A percentile compares a stretch with the other conserved stretches of the same genome.
Conservation (phyloP, 1,140 invertebrate species). For the Triops longicaudatus region DNA sequence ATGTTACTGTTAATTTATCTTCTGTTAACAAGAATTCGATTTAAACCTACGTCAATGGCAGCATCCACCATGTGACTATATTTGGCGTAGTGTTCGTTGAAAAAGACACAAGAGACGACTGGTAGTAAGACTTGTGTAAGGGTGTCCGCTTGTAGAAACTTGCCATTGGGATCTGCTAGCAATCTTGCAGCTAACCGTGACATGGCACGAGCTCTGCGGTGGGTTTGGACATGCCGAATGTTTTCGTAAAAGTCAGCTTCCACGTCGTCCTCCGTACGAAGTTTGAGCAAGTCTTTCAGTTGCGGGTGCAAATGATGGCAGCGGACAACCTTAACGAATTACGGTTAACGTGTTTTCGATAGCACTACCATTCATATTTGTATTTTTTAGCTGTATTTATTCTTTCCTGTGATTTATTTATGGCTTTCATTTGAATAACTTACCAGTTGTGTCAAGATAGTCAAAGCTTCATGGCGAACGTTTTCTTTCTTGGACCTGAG, state of each 20-base stretch:
- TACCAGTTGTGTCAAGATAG: slow-evolving; percentile 60
- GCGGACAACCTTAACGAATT: slow-evolving; percentile 24
- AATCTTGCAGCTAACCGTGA: slow-evolving; percentile 41
- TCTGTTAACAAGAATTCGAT: background rate
- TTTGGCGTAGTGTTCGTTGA: slow-evolving; percentile 61
- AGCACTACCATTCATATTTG: background rate
- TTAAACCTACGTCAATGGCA: slow-evolving; percentile 45
- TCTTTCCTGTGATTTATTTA: background rate
- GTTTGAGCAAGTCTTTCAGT: slow-evolving; percentile 59
- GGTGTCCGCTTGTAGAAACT: slow-evolving; percentile 54
- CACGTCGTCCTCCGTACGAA: slow-evolving; percentile 61
- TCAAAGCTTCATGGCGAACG: slow-evolving; percentile 64
- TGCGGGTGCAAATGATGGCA: slow-evolving; percentile 48
- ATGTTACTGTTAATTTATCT: background rate
- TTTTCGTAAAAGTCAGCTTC: slow-evolving; percentile 95
- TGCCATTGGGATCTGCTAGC: slow-evolving; percentile 32
- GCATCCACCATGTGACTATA: slow-evolving; percentile 76
- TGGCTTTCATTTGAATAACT: slow-evolving; percentile 24
- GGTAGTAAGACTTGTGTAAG: slow-evolving; percentile 78
- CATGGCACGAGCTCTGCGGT: slow-evolving; percentile 69
- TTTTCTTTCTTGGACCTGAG: slow-evolving; percentile 48
- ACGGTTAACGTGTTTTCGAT: too few species aligned
- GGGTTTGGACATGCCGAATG: slow-evolving; percentile 73
- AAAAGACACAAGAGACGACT: slow-evolving; percentile 66
- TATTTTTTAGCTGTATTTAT: too few species aligned